A percentile compares a stretch with the other conserved stretches of the same genome.
These are phyloP conservation scores for Leucozona laternaria DNA, from an alignment of 2,888 invertebrate species.

Conservation along the genomic window DNA sequence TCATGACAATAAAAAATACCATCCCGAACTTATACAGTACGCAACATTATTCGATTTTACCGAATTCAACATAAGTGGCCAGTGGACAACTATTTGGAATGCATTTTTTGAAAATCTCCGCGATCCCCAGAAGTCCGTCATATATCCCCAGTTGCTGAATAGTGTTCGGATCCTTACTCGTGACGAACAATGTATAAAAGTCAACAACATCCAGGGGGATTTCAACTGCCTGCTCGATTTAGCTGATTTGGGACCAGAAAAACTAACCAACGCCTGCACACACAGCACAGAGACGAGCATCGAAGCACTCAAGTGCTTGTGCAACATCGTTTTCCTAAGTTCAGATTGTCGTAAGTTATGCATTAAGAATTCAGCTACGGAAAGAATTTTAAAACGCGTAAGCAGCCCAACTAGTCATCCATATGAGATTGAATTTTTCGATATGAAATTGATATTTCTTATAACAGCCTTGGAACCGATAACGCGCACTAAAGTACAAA, in stretches of 20 bases:
- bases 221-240: conserved; percentile 88
- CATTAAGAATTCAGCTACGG: conserved; percentile 87
- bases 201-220: conserved; percentile 88
- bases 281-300: conserved; percentile 85
- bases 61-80: conserved; percentile 81
- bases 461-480: conserved; percentile 92
- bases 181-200: conserved; percentile 89
- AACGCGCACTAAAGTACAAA: conserved; percentile 87
- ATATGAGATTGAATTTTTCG: conserved; percentile 89
- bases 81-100: conserved; percentile 82
- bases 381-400: conserved; percentile 89
- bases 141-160: conserved; percentile 81
- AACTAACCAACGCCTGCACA: conserved; percentile 75
- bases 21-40: conserved; percentile 78
- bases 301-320: conserved; percentile 94
- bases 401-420: conserved; percentile 83
- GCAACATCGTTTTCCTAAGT: conserved; percentile 94
- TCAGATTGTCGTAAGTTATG: conserved; percentile 86
- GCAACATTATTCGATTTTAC: conserved; percentile 81
- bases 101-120: conserved; percentile 81
- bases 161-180: conserved; percentile 86
- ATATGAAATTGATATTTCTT: conserved; percentile 94
- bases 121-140: conserved; percentile 77
- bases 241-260: conserved; percentile 86
- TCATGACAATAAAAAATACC: neutral